Evolutionary conservation across 2,888 invertebrate species (phyloP), one percentile per base, ranked within the genome.

Genomic region (Eurytoma adleriae): DNA sequence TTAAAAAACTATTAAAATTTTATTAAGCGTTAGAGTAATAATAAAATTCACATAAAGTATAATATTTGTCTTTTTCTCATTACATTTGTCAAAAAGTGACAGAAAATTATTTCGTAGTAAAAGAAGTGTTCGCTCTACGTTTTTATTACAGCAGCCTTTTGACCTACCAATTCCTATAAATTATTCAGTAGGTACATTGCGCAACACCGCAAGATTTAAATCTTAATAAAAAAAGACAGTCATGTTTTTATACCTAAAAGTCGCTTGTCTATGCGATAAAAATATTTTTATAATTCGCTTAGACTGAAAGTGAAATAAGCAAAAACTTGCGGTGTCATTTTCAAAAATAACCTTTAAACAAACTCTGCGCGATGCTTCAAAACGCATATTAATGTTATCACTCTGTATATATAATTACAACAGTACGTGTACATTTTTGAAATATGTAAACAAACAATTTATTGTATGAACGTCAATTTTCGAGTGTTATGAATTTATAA

Each of bases 131-230:
- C 10, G 7, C 10, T 10, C 0, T 68, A 48, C 67, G 40, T 66
- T 78, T 71, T 78, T 67, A 67, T 64, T 61, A 52, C 59, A 59
- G 59, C 66, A 72, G 66, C 78, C 66, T 78, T 52, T 78, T 40
- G 73, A 73, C 68, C 73, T 62, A 62, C 56, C 66, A 16, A 10
- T 27, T 57, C 20, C 24, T 59, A 70, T 75, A 54, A 30, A 77
- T 77, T 70, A 71, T 74, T 79, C 75, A 75, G 59, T 14, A 16
- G 4, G 20, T 40, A 40, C 40, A 40, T 75, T 79, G 48, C 70
- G 79, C 30, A 79, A 79, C 64, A 10, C n/a, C 72, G 24, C 14
- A 14, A 59, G 30, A 52, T 30, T 78, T 57, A 24, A 67, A 72
- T 40, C 61, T 59, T 78, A 52, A 67, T 78, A 67, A 20, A 67